These are phyloP conservation scores for Sminthurides aquaticus DNA, from an alignment of 2,888 invertebrate species.

Conservation along the genomic window DNA sequence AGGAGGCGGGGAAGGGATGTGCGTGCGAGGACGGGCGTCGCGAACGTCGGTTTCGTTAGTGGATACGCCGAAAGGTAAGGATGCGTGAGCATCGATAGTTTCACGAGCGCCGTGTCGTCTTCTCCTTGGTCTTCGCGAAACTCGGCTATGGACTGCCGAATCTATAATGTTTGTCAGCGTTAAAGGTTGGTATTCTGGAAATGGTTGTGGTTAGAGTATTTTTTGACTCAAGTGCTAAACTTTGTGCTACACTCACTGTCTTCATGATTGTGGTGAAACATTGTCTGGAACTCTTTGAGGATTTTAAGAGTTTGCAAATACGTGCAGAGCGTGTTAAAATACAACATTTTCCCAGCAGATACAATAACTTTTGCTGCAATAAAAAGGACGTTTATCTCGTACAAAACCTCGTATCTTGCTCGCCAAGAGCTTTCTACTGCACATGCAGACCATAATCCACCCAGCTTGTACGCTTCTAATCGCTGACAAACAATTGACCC, in stretches of 20 bases:
- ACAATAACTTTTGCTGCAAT: slow-evolving; percentile 1
- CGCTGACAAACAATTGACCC: slow-evolving; percentile 3
- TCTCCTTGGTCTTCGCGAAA: neutral
- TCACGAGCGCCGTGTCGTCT: neutral
- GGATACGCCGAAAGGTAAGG: neutral
- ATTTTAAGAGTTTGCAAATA: slow-evolving; percentile 16
- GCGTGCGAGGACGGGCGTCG: neutral
- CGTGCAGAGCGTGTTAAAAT: slow-evolving; percentile 17
- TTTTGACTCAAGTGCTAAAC: too few species aligned
- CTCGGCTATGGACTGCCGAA: neutral
- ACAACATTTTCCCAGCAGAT: slow-evolving; percentile 11
- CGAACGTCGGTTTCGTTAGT: neutral
- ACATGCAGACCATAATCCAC: neutral
- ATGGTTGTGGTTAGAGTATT: too few species aligned
- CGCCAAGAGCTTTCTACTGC: too few species aligned
- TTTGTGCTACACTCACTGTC: neutral
- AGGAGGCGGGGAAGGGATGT: neutral
- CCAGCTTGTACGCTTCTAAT: slow-evolving; percentile 7
- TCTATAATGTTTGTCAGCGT: too few species aligned
- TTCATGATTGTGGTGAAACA: neutral
- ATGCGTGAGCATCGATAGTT: neutral
- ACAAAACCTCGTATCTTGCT: neutral
- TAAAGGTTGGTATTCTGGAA: too few species aligned
- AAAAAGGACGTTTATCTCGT: slow-evolving; percentile 6
- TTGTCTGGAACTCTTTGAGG: neutral